Percentiles rank a stretch among this genome's conserved stretches.
phyloP scores from a whole-genome alignment of 2,113 vertebrate species.

The Anseranas semipalmata region DNA sequence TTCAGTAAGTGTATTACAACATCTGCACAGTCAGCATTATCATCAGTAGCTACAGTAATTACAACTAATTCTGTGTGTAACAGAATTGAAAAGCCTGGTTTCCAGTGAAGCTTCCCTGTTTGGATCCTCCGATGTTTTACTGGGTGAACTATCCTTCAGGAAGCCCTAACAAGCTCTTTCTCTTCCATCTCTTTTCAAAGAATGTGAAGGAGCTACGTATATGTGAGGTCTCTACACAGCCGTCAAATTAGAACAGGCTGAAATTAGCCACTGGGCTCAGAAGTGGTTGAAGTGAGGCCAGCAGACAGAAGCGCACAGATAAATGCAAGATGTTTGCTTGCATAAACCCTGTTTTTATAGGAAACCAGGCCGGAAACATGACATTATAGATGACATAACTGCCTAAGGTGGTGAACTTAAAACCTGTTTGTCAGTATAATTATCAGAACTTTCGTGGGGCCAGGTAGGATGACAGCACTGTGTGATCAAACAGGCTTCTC shows the following conservation, averaged over 20 bases:
- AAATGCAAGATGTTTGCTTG: not conserved
- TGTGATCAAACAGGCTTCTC: not conserved
- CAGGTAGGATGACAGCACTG: not conserved
- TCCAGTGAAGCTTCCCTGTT: not conserved
- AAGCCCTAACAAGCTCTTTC: not conserved
- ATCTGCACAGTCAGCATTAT: constrained; percentile 10
- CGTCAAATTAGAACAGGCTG: not conserved
- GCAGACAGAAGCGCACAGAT: not conserved
- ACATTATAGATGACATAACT: not conserved
- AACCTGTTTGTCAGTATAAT: constrained; percentile 7
- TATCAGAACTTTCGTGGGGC: not conserved
- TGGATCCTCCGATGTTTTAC: not conserved
- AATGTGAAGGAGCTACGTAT: not conserved
- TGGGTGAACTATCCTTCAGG: not conserved
- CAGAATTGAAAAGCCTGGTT: constrained; percentile 4
- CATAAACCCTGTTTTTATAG: not conserved
- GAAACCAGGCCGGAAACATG: not conserved
- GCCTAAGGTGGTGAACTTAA: not conserved
- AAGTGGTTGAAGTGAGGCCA: not conserved
- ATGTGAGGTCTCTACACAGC: not conserved
- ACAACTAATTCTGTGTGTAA: not conserved
- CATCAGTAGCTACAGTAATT: constrained; percentile 44
- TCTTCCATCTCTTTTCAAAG: not conserved
- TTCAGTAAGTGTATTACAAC: constrained; percentile 90
- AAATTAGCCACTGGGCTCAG: not conserved